Percentiles rank a stretch among this genome's conserved stretches.
These are phyloP conservation scores for Eilema caniola DNA, from an alignment of 2,888 invertebrate species.

Conservation along the genomic window DNA sequence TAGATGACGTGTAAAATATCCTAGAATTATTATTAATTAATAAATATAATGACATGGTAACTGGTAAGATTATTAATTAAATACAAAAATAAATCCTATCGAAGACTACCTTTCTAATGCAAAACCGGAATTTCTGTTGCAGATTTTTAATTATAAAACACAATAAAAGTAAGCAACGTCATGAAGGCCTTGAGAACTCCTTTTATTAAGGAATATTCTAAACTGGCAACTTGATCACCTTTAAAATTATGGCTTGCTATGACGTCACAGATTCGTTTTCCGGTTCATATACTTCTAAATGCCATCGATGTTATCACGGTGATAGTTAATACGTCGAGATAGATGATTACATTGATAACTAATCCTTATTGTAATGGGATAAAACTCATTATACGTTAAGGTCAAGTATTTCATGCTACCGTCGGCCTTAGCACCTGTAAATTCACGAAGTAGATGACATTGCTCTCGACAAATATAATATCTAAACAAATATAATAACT, in stretches of 20 bases:
- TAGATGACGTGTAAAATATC: too few species aligned
- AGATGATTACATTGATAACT: not conserved
- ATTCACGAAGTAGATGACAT: constrained; percentile 32
- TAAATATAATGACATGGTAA: too few species aligned
- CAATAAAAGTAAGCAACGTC: not conserved
- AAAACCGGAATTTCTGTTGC: not conserved
- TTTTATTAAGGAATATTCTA: constrained; percentile 41
- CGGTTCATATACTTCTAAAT: constrained; percentile 50
- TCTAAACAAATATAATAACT: too few species aligned
- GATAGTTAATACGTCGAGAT: not conserved
- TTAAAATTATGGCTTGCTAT: constrained; percentile 56
- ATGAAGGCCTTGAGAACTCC: constrained; percentile 52
- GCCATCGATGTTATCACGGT: constrained; percentile 51
- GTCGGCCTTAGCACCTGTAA: constrained; percentile 36
- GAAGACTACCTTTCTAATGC: not conserved
- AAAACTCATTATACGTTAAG: constrained; percentile 13
- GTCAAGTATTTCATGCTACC: constrained; percentile 23
- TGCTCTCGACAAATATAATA: constrained; percentile 27
- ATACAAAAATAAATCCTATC: not conserved
- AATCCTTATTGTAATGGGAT: constrained; percentile 22
- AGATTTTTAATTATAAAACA: not conserved
- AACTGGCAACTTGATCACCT: constrained; percentile 61
- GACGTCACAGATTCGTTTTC: constrained; percentile 48
- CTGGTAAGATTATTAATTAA: too few species aligned
- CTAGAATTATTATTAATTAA: too few species aligned